These are phyloP conservation scores for Acutogordius australiensis DNA, from an alignment of 2,888 invertebrate genomes.

Conservation along the genomic window DNA sequence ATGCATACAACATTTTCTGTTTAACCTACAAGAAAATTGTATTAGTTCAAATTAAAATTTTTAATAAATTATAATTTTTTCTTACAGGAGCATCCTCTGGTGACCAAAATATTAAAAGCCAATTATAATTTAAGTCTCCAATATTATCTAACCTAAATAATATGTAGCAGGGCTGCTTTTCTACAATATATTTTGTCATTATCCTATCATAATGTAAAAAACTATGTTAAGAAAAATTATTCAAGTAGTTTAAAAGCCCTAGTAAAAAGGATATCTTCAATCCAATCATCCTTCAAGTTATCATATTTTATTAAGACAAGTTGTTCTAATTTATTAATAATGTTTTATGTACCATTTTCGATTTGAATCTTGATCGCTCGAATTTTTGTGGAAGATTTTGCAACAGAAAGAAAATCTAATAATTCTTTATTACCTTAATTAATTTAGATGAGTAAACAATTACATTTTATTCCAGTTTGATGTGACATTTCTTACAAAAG, in stretches of 20 bases:
- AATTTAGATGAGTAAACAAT: neutral
- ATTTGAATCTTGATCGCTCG: neutral
- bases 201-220: conserved; percentile 3
- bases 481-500: neutral
- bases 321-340: neutral
- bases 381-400: neutral
- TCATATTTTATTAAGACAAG: neutral
- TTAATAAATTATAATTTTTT: conserved; percentile 10
- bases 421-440: neutral
- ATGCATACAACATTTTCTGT: conserved; percentile 25
- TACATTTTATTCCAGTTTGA: conserved; percentile 3
- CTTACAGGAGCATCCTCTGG: conserved; percentile 22
- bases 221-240: neutral
- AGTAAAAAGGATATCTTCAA: conserved; percentile 5
- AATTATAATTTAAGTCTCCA: conserved; percentile 19
- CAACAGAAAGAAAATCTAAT: neutral
- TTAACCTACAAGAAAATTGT: conserved; percentile 19
- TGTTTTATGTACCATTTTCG: neutral
- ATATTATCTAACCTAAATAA: conserved; percentile 20
- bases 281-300: neutral
- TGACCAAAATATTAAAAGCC: conserved; percentile 23
- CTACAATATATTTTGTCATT: neutral
- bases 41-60: neutral
- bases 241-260: neutral
- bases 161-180: conserved; percentile 22